Conservation (phyloP, 92 coral and sea anemone species). For the Montipora capitata region DNA sequence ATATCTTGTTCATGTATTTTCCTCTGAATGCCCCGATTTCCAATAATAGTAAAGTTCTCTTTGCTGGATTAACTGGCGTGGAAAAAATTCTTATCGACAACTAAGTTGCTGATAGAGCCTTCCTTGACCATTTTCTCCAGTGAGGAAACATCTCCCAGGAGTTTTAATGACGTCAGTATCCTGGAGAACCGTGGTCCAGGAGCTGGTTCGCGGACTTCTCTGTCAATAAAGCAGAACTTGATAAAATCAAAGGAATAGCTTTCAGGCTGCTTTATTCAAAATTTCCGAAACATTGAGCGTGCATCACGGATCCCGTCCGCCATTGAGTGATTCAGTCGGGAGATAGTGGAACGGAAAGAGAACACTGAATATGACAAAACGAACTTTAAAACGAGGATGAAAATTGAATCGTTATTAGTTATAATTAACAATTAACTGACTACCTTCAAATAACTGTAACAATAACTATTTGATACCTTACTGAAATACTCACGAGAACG, state of each 20-base stretch:
- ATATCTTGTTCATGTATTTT: neutral
- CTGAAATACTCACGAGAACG: constrained; percentile 69
- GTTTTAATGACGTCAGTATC: constrained; percentile 69
- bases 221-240: constrained; percentile 20
- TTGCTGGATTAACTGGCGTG: neutral
- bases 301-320: no score
- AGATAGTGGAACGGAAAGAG: no score
- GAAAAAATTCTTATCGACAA: constrained; percentile 78
- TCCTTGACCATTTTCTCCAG: constrained; percentile 59
- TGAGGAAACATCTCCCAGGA: constrained; percentile 73
- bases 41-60: neutral
- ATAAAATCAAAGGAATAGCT: neutral
- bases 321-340: no score
- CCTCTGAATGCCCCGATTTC: no score
- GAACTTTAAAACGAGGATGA: no score
- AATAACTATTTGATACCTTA: neutral
- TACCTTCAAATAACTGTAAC: no score
- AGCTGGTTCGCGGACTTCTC: constrained; percentile 81
- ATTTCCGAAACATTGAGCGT: no score
- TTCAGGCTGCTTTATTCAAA: neutral
- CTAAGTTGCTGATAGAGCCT: constrained; percentile 72
- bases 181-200: constrained; percentile 75
- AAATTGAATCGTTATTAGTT: no score
- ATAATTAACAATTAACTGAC: no score
- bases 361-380: no score